A percentile compares a stretch with the other conserved stretches of the same genome.
Evolutionary conservation across 64 coral and sea anemone species (phyloP).

Genomic region (Catalaphyllia jardinei): DNA sequence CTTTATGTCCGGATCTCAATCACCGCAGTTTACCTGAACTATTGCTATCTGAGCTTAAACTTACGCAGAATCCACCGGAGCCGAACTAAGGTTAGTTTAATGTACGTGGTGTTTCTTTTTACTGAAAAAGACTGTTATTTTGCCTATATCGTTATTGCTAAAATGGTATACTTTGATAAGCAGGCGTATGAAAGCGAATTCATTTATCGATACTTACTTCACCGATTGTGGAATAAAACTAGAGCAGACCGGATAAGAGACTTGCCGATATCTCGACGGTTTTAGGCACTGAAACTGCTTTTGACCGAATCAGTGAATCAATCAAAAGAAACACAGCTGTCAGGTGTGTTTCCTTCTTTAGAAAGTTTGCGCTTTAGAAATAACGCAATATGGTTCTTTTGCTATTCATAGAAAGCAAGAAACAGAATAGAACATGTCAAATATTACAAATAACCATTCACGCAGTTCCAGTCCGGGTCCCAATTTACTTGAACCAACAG

Average conservation of each 20-base stretch:
- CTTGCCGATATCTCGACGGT: not conserved
- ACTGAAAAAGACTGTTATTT: too few species aligned
- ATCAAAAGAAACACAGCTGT: not conserved
- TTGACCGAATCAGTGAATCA: not conserved
- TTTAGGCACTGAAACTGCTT: not conserved
- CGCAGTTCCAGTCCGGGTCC: not conserved
- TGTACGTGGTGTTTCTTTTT: too few species aligned
- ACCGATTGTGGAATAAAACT: too few species aligned
- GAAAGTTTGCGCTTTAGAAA: not conserved
- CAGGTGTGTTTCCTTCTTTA: slow-evolving; percentile 7
- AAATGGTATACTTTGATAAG: too few species aligned
- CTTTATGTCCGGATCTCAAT: not conserved
- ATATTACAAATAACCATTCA: not conserved
- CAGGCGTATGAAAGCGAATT: too few species aligned
- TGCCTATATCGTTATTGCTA: too few species aligned
- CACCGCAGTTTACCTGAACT: not conserved
- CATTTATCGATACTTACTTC: too few species aligned
- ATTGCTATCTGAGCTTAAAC: too few species aligned
- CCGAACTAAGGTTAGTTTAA: too few species aligned
- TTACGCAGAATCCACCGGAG: too few species aligned
- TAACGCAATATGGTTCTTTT: not conserved
- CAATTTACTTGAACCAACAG: not conserved
- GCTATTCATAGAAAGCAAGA: not conserved
- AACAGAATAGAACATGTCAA: not conserved
- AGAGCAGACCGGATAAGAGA: not conserved